A percentile compares a stretch with the other conserved stretches of the same genome.
These are phyloP conservation scores for Oreohelix idahoensis DNA, from an alignment of 1,140 invertebrate genomes.

Conservation along the genomic window DNA sequence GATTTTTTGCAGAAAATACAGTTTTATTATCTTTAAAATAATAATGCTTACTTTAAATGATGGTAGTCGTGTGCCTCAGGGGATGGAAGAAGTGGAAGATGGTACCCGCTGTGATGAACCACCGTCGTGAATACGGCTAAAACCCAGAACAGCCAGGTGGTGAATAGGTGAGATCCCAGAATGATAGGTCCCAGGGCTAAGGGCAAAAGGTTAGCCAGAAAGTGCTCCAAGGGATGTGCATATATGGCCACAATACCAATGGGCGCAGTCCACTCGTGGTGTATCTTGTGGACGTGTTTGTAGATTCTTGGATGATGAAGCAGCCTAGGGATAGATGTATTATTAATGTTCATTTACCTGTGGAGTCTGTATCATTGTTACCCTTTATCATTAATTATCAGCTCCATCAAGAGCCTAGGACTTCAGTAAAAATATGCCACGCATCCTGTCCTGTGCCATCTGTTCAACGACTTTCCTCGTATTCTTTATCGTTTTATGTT, in stretches of 20 bases:
- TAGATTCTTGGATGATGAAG: conserved; percentile 85
- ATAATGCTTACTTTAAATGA: conserved; percentile 74
- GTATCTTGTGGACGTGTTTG: conserved; percentile 88
- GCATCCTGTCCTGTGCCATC: no score
- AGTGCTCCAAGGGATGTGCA: conserved; percentile 89
- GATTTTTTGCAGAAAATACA: no score
- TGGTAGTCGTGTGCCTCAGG: conserved; percentile 93
- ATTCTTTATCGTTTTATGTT: no score
- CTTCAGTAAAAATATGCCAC: no score
- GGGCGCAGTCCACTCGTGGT: conserved; percentile 75
- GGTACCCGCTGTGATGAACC: conserved; percentile 91
- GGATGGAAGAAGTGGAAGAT: conserved; percentile 89
- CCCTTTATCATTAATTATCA: no score
- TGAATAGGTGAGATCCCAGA: conserved; percentile 86
- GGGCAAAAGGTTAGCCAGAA: conserved; percentile 87
- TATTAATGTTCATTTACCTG: no score
- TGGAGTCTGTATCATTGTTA: no score
- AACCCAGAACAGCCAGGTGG: conserved; percentile 87
- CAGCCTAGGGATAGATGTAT: conserved; percentile 77
- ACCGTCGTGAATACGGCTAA: conserved; percentile 86
- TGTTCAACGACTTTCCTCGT: no score
- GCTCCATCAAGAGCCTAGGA: no score
- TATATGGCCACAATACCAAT: conserved; percentile 84
- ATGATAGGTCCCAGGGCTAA: conserved; percentile 85
- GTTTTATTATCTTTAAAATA: no score